These are phyloP conservation scores for Parasteatoda tepidariorum DNA, from an alignment of 1,140 invertebrate species.

Conservation along the genomic window DNA sequence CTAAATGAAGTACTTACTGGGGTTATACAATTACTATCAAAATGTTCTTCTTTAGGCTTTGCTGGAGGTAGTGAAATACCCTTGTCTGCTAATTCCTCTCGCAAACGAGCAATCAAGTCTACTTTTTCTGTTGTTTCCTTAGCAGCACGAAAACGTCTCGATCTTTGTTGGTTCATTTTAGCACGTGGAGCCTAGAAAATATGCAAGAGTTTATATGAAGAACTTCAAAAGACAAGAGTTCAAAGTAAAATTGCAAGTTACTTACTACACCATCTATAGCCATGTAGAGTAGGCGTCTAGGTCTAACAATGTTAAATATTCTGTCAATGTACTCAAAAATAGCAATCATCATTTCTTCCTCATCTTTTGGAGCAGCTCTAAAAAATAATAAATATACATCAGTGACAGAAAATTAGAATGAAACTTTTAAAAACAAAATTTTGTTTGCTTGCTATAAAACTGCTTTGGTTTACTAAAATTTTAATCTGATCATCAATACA, in stretches of 20 bases:
- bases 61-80: conserved; percentile 87
- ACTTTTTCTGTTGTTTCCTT: conserved; percentile 95
- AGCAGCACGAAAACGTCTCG: conserved; percentile 93
- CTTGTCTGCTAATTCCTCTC: conserved; percentile 75
- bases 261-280: conserved; percentile 98
- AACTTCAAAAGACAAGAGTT: neutral
- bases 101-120: conserved; percentile 83
- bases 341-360: conserved; percentile 99
- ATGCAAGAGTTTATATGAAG: neutral
- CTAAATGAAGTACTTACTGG: conserved; percentile 78
- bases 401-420: conserved; percentile 45
- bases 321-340: conserved; percentile 99
- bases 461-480: no score
- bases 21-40: conserved; percentile 97
- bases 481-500: no score
- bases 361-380: conserved; percentile 95
- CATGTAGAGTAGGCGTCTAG: conserved; percentile 97
- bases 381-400: no score
- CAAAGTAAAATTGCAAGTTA: conserved; percentile 56
- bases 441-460: no score
- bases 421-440: no score
- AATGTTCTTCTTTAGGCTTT: conserved; percentile 87
- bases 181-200: conserved; percentile 86
- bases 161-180: conserved; percentile 99
- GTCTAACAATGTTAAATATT: conserved; percentile 94